Evolutionary conservation across 1,140 invertebrate genomes (phyloP).

Genomic region (Aphelinus certus): DNA sequence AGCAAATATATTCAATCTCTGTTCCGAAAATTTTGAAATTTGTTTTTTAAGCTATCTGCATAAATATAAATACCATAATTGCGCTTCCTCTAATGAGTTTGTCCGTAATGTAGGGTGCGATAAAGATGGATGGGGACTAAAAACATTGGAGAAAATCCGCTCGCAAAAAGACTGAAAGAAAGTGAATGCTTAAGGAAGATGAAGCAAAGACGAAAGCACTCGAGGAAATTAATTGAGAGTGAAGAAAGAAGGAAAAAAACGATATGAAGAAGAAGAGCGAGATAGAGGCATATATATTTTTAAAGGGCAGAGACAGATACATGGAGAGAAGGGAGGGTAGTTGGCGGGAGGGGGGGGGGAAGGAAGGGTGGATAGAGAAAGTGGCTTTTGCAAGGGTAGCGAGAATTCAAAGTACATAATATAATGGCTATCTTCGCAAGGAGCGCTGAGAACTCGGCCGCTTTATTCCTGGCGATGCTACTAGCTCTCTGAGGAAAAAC

Average conservation of each 20-base stretch:
- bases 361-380: background rate
- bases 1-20: too few species aligned
- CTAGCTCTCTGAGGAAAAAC: slow-evolving; percentile 23
- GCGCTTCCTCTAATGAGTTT: slow-evolving; percentile 5
- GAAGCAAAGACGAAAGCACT: slow-evolving; percentile 25
- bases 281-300: background rate
- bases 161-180: background rate
- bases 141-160: slow-evolving; percentile 19
- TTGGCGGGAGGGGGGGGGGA: background rate
- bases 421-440: slow-evolving; percentile 41
- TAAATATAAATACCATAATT: background rate
- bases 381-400: slow-evolving; percentile 28
- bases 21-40: too few species aligned
- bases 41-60: too few species aligned
- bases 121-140: background rate
- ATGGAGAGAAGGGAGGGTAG: background rate
- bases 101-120: background rate
- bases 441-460: slow-evolving; percentile 28
- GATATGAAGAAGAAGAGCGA: too few species aligned
- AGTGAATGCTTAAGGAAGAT: slow-evolving; percentile 23
- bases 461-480: slow-evolving; percentile 33
- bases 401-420: slow-evolving; percentile 48
- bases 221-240: slow-evolving; percentile 30
- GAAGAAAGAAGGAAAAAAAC: background rate
- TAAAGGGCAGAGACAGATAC: slow-evolving; percentile 6